Base-by-base conservation (phyloP, 2,797 vertebrate genomes). In the Galago senegalensis region DNA sequence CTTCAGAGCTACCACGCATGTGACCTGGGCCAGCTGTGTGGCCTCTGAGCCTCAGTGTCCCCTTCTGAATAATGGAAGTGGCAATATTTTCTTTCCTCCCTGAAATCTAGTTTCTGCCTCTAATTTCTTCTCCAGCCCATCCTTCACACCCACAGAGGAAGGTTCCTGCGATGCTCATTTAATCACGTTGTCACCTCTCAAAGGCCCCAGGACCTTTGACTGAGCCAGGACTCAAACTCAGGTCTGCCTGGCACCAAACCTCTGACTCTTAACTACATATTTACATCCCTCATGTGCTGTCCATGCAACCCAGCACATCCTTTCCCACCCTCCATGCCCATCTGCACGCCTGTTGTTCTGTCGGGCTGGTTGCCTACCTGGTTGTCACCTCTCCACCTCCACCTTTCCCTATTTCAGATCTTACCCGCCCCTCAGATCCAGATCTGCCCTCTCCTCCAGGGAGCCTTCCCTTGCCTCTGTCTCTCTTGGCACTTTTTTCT, bases 251-350 rank as follows among this genome's bases (percentile, higher is more conserved):
- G 69, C 80, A 43, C 12, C 18, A 37, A 49, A 56, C 8, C 23
- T 90, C 40, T 0, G 0, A 20, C 49, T 60, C 7, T n/a, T n/a
- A 40, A 77, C 40, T n/a, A 5, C 18, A 31, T n/a, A 20, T 49
- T 10, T 7, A 5, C 14, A 46, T 34, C 46, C 9, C 27, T n/a
- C 8, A 12, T 23, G 3, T 0, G 16, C 2, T 37, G 12, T 49
- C 25, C n/a, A 1, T 5, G 1, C 12, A 63, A 56, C 2, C 11
- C 69, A 23, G 10, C 2, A 1, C 11, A 4, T 46, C 43, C 13
- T 27, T 89, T 87, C 43, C 73, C 85, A 72, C 63, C 11, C 40
- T 11, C 46, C 56, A 9, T 3, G 25, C 37, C 34, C 12, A 14
- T 23, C 12, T 13, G 17, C 25, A 8, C 25, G 61, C 61, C 73